phyloP scores from a whole-genome alignment of 2,888 invertebrate species.

The Chironomus riparius region DNA sequence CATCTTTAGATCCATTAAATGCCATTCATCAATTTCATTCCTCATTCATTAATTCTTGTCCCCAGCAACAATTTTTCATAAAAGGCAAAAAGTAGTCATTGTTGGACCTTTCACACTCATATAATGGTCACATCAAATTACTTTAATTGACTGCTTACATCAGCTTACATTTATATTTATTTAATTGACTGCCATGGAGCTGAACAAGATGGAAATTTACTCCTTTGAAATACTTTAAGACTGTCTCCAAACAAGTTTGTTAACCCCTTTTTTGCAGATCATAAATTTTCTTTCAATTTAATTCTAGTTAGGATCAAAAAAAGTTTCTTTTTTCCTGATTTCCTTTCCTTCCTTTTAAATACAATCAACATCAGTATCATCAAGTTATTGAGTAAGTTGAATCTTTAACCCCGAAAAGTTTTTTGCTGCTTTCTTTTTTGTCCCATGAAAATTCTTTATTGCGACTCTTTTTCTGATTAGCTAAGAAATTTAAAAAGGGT shows the following conservation, averaged over 20 bases:
- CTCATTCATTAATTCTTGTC: neutral
- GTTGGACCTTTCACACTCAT: neutral
- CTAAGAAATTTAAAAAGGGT: no score
- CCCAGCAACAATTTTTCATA: neutral
- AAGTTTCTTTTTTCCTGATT: no score
- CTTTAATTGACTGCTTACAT: conserved; percentile 25
- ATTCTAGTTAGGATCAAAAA: no score
- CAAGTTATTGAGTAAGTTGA: no score
- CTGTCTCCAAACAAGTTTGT: no score
- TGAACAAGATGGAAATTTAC: neutral
- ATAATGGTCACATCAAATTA: conserved; percentile 4
- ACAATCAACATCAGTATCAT: no score
- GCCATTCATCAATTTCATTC: neutral
- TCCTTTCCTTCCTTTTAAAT: no score
- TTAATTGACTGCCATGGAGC: conserved; percentile 12
- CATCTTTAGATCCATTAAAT: neutral
- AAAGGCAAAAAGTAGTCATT: neutral
- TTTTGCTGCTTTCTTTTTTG: neutral
- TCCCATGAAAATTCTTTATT: no score
- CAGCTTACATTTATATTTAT: conserved; percentile 20
- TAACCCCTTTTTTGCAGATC: neutral
- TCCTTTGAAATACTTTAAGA: no score
- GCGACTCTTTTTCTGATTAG: no score
- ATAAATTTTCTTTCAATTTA: neutral
- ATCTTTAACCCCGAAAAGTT: no score